Conservation (phyloP, 2,113 vertebrate species). For the Alligator sinensis region DNA sequence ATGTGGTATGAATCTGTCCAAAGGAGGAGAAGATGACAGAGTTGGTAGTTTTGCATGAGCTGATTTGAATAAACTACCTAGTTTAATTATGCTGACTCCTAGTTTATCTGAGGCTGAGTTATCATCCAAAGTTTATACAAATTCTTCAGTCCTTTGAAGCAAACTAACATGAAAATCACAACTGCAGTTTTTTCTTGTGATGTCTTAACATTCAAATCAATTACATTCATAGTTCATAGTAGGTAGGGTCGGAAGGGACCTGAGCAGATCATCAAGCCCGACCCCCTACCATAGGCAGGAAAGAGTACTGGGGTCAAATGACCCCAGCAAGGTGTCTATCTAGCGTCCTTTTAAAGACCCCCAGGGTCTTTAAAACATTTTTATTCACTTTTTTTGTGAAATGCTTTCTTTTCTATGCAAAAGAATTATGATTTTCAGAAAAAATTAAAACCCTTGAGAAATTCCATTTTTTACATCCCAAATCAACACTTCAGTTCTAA, state of each 20-base stretch:
- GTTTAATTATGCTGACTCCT: not conserved
- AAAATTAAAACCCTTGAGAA: too few species aligned
- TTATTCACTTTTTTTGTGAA: too few species aligned
- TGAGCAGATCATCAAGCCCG: too few species aligned
- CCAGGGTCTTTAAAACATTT: too few species aligned
- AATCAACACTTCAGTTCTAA: not conserved
- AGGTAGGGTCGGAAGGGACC: too few species aligned
- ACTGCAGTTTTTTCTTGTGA: not conserved
- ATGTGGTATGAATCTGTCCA: conserved; percentile 9
- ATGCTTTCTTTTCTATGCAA: too few species aligned
- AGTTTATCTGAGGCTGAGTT: not conserved
- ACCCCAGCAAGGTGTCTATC: too few species aligned
- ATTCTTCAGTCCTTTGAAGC: not conserved
- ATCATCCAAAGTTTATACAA: not conserved
- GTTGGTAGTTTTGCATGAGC: conserved; percentile 7
- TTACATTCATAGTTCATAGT: too few species aligned
- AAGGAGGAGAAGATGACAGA: not conserved
- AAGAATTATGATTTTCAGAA: too few species aligned
- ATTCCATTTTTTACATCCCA: not conserved
- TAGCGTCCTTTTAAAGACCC: too few species aligned
- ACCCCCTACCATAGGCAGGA: too few species aligned
- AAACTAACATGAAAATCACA: not conserved
- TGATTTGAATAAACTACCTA: not conserved
- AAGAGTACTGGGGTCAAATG: too few species aligned
- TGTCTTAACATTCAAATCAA: not conserved